Evolutionary conservation across 2,797 vertebrate genomes (phyloP).

Genomic region (Lindbergichthys nudifrons): DNA sequence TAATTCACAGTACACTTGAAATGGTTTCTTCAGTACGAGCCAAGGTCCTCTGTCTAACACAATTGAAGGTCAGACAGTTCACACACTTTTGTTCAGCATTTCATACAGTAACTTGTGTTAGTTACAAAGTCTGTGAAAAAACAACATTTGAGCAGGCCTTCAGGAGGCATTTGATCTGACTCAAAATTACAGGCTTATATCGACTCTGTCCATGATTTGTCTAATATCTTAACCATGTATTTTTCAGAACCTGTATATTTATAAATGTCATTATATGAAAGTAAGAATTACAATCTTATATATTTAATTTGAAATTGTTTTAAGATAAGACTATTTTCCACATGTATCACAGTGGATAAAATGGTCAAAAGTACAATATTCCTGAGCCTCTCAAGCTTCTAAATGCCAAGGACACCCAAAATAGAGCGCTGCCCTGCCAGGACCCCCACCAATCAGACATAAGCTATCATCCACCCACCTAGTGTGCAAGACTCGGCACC

Average conservation of each 20-base stretch:
- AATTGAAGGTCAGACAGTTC: slow-evolving; percentile 24
- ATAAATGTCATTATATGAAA: not conserved
- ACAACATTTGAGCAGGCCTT: not conserved
- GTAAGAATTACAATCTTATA: not conserved
- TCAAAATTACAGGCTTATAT: not conserved
- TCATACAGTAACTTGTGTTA: not conserved
- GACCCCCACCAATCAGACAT: slow-evolving; percentile 40
- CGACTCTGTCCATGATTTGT: not conserved
- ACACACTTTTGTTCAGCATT: not conserved
- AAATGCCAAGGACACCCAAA: slow-evolving; percentile 35
- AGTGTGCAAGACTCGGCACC: slow-evolving; percentile 15
- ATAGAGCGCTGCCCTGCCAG: slow-evolving; percentile 37
- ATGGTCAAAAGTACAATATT: slow-evolving; percentile 20
- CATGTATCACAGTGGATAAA: not conserved
- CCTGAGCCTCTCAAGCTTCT: slow-evolving; percentile 18
- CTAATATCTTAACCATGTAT: not conserved
- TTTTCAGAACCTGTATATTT: not conserved
- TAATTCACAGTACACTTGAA: slow-evolving; percentile 36
- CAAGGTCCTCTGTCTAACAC: slow-evolving; percentile 3
- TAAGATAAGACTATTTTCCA: not conserved
- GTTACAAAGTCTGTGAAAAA: not conserved
- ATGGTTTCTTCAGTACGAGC: slow-evolving; percentile 20
- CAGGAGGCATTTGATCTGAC: not conserved
- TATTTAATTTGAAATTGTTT: not conserved
- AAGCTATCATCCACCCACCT: slow-evolving; percentile 44